These are phyloP conservation scores for Hestina assimilis DNA, from an alignment of 1,140 invertebrate species.

Conservation along the genomic window DNA sequence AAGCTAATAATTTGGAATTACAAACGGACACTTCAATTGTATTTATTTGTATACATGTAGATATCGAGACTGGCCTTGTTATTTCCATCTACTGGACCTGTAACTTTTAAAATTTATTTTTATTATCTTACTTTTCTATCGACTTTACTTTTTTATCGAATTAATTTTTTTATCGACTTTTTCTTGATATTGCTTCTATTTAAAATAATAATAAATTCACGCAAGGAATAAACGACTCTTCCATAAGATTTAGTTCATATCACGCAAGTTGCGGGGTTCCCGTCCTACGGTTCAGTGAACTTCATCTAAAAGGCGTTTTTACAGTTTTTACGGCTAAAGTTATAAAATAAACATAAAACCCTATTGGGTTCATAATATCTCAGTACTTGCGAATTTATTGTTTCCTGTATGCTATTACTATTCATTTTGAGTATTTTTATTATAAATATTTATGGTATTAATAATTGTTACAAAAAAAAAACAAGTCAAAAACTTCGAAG, in stretches of 20 bases:
- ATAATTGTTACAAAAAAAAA: neutral
- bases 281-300: slow-evolving; percentile 29
- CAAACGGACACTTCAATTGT: too few species aligned
- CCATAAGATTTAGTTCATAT: neutral
- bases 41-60: too few species aligned
- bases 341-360: slow-evolving; percentile 33
- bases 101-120: too few species aligned
- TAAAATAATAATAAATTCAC: too few species aligned
- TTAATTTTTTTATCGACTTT: too few species aligned
- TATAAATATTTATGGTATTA: neutral
- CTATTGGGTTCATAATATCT: slow-evolving; percentile 20
- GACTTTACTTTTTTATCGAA: too few species aligned
- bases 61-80: too few species aligned
- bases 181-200: too few species aligned
- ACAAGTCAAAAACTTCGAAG: too few species aligned
- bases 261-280: neutral
- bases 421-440: neutral
- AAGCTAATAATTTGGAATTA: too few species aligned
- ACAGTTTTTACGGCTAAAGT: slow-evolving; percentile 27
- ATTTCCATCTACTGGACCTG: too few species aligned
- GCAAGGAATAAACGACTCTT: neutral
- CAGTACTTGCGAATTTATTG: slow-evolving; percentile 18
- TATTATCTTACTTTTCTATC: too few species aligned
- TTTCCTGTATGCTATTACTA: slow-evolving; percentile 14
- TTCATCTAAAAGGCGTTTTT: slow-evolving; percentile 31